These are phyloP conservation scores for Balearica regulorum DNA, from an alignment of 2,797 vertebrate species.

Conservation along the genomic window DNA sequence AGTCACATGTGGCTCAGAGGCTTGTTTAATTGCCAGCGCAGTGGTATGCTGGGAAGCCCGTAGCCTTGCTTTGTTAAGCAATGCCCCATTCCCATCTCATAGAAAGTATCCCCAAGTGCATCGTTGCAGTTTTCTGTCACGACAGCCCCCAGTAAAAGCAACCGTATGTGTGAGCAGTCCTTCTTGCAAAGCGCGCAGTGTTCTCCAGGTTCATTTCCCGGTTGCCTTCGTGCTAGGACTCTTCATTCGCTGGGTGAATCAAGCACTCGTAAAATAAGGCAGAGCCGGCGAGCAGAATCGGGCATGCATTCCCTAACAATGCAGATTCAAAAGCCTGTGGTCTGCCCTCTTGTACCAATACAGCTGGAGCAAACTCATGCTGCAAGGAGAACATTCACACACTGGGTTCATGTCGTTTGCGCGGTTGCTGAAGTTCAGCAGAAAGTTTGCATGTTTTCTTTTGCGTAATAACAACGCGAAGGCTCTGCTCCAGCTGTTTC, in stretches of 20 bases:
- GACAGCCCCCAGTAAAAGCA: neutral
- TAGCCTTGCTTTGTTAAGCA: slow-evolving; percentile 25
- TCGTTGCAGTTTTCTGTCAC: neutral
- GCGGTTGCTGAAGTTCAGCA: neutral
- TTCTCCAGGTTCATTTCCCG: neutral
- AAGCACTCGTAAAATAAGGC: neutral
- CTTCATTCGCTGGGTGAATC: neutral
- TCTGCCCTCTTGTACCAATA: neutral
- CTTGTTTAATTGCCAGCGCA: slow-evolving; percentile 12
- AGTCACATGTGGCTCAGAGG: slow-evolving; percentile 33
- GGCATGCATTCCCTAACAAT: neutral
- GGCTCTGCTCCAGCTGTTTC: neutral
- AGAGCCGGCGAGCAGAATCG: neutral
- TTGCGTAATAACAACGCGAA: neutral
- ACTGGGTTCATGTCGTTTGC: neutral
- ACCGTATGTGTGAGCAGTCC: neutral
- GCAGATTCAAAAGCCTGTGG: neutral
- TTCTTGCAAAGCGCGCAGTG: neutral
- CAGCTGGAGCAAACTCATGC: neutral
- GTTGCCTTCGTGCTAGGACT: neutral
- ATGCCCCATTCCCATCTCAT: neutral
- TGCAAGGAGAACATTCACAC: rapidly evolving
- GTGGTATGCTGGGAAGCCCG: slow-evolving; percentile 8
- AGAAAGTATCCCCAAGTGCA: neutral
- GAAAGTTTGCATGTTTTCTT: neutral